Evolutionary conservation across 53 echinoderm and acorn worm genomes (phyloP).

Genomic region (Temnopleurus reevesii): DNA sequence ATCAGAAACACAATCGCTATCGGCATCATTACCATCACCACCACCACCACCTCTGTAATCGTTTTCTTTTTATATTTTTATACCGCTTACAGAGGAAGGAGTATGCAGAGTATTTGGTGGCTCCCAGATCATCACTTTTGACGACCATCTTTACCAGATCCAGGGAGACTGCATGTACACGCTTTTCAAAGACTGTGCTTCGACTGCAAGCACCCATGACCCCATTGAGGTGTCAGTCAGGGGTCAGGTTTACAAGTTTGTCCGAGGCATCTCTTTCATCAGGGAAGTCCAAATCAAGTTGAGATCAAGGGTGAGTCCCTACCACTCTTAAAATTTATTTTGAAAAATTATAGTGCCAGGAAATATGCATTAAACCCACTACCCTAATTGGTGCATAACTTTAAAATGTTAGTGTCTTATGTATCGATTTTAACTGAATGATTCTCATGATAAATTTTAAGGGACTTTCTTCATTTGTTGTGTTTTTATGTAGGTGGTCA

Average conservation of each 20-base stretch:
- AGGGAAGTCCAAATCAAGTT: constrained; percentile 49
- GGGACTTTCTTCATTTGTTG: too few relatives aligned
- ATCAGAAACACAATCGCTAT: too few relatives aligned
- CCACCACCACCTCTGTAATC: neutral
- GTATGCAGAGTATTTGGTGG: constrained; percentile 60
- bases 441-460: too few relatives aligned
- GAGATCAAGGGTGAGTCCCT: constrained; percentile 20
- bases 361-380: too few relatives aligned
- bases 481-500: too few relatives aligned
- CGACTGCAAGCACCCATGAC: neutral
- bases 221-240: constrained; percentile 49
- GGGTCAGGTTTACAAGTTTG: constrained; percentile 28
- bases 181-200: constrained; percentile 61
- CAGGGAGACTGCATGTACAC: constrained; percentile 64
- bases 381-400: too few relatives aligned
- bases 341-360: too few relatives aligned
- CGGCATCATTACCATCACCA: neutral
- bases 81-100: constrained; percentile 33
- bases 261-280: constrained; percentile 50
- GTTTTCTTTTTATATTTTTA: neutral
- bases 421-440: too few relatives aligned
- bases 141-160: constrained; percentile 51
- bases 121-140: constrained; percentile 69
- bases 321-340: too few relatives aligned
- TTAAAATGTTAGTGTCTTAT: too few relatives aligned